These are phyloP conservation scores for Eupithecia exiguata DNA, from an alignment of 2,888 invertebrate genomes.

Conservation along the genomic window DNA sequence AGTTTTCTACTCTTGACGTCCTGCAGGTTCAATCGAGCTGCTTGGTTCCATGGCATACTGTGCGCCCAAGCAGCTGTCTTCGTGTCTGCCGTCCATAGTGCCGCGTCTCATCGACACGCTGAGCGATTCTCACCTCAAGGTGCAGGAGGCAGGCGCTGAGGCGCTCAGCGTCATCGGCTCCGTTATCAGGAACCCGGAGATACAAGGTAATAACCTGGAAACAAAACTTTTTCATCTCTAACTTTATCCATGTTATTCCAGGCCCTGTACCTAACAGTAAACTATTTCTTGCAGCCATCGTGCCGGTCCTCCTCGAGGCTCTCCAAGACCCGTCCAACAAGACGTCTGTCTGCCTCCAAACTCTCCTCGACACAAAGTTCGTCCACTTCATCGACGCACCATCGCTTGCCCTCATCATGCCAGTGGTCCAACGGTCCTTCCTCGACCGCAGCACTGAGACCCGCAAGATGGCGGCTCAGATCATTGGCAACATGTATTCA, in stretches of 20 bases:
- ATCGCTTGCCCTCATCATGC: conserved; percentile 99
- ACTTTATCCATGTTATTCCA: not conserved
- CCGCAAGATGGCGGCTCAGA: conserved; percentile 99
- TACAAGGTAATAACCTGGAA: conserved; percentile 83
- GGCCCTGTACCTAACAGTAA: not conserved
- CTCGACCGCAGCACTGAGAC: conserved; percentile 99
- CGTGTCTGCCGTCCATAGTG: conserved; percentile 98
- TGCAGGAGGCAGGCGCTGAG: conserved; percentile 98
- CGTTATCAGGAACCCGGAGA: conserved; percentile 99
- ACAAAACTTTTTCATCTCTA: not conserved
- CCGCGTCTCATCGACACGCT: conserved; percentile 98
- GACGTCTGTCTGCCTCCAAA: conserved; percentile 96
- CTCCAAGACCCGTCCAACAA: conserved; percentile 98
- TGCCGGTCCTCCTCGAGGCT: conserved; percentile 93
- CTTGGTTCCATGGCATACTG: conserved; percentile 99
- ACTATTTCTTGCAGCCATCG: conserved; percentile 85
- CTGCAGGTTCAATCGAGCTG: conserved; percentile 94
- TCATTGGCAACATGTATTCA: conserved; percentile 99
- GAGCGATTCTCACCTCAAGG: conserved; percentile 98
- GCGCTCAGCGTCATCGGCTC: conserved; percentile 98
- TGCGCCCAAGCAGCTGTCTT: conserved; percentile 99
- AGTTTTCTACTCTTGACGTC: not conserved
- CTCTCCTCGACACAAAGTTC: conserved; percentile 96
- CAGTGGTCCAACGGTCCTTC: conserved; percentile 98
- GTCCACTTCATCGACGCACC: conserved; percentile 99